Conservation (phyloP, 2,888 invertebrate species). For the Gymnocheta viridis region DNA sequence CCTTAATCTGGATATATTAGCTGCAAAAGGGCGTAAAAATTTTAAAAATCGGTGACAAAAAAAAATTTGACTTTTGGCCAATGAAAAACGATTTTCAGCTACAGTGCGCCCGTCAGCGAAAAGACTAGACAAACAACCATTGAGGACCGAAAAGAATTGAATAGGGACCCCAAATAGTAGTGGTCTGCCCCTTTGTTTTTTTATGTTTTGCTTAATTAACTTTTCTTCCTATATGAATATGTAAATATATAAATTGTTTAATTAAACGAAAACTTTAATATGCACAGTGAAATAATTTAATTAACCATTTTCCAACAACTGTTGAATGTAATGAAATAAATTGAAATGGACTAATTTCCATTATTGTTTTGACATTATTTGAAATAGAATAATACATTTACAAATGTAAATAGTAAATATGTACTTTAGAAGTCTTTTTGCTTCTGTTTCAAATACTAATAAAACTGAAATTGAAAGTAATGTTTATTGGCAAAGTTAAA, state of each 20-base stretch:
- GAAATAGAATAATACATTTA: neutral
- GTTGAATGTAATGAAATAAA: neutral
- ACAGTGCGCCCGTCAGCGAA: too few relatives aligned
- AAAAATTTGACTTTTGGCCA: too few relatives aligned
- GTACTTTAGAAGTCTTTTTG: conserved; percentile 34
- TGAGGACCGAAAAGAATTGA: too few relatives aligned
- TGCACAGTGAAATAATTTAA: neutral
- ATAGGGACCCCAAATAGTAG: too few relatives aligned
- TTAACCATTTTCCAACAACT: neutral
- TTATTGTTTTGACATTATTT: neutral
- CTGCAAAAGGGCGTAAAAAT: too few relatives aligned
- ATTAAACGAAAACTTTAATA: neutral
- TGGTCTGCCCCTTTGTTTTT: too few relatives aligned
- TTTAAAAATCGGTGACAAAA: too few relatives aligned
- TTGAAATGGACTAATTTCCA: conserved; percentile 9
- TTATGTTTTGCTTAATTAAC: too few relatives aligned
- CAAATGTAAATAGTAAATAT: conserved; percentile 47
- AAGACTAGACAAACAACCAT: too few relatives aligned
- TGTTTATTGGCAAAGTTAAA: conserved; percentile 41
- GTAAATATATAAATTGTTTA: neutral
- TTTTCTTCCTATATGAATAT: too few relatives aligned
- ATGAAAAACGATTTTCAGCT: too few relatives aligned
- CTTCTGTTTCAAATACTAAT: conserved; percentile 37
- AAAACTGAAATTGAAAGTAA: conserved; percentile 63
- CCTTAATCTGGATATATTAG: too few relatives aligned